A percentile compares a stretch with the other conserved stretches of the same genome.
Evolutionary conservation across 35 echinoderm and acorn worm genomes (phyloP).

Genomic region (Ophioderma brevispina): DNA sequence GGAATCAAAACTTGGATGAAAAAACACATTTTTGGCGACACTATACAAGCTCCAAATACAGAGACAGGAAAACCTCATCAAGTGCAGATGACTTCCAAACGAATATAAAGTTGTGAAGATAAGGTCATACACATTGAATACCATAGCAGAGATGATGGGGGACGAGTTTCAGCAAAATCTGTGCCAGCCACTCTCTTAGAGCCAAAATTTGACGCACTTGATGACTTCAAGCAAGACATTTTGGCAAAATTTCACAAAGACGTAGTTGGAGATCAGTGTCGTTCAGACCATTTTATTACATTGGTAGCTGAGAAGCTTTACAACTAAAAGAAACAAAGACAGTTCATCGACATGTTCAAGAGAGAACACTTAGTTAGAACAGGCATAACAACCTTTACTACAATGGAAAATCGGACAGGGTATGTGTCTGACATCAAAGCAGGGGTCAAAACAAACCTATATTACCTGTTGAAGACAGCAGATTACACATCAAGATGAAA

Average conservation of each 20-base stretch:
- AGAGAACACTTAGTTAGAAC: constrained; percentile 47
- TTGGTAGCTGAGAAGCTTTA: constrained; percentile 42
- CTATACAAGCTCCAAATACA: constrained; percentile 21
- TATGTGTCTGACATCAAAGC: neutral
- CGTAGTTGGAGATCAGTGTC: no score
- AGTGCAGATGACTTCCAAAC: constrained; percentile 13
- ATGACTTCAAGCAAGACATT: constrained; percentile 40
- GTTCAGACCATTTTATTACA: neutral
- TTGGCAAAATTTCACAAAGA: constrained; percentile 44
- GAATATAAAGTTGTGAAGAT: constrained; percentile 49
- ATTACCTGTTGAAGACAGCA: constrained; percentile 55
- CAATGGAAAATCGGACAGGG: neutral
- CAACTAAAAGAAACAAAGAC: constrained; percentile 42
- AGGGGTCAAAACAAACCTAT: constrained; percentile 36
- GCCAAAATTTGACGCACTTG: neutral
- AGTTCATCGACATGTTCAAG: constrained; percentile 41
- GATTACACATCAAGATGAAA: constrained; percentile 17
- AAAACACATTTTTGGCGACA: constrained; percentile 61
- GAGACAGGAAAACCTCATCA: constrained; percentile 35
- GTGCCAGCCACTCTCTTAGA: no score
- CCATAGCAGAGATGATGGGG: neutral
- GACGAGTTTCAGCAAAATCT: no score
- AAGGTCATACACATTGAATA: constrained; percentile 19
- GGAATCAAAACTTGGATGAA: constrained; percentile 23
- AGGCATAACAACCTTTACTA: constrained; percentile 51